These are phyloP conservation scores for Megalops atlanticus DNA, from an alignment of 2,113 vertebrate genomes.

Conservation along the genomic window DNA sequence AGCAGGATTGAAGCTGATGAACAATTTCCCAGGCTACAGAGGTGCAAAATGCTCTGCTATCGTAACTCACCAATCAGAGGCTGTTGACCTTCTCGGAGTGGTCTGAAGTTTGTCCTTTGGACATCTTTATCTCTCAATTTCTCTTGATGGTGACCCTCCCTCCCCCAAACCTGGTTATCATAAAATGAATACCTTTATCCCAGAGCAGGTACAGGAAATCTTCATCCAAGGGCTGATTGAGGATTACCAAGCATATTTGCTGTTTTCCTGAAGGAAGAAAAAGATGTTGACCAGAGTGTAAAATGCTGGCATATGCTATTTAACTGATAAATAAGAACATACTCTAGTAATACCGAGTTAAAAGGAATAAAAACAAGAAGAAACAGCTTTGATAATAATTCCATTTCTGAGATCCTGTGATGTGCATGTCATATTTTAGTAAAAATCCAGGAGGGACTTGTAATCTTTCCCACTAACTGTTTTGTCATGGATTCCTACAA, in stretches of 20 bases:
- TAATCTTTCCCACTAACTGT: too few relatives aligned
- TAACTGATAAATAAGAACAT: too few relatives aligned
- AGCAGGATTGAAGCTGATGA: background rate
- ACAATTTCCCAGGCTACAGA: background rate
- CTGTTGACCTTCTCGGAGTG: background rate
- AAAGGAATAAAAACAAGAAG: too few relatives aligned
- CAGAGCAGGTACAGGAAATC: constrained; percentile 61
- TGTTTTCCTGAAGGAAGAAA: constrained; percentile 61
- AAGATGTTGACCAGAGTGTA: background rate
- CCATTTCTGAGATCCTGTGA: background rate
- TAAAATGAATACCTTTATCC: constrained; percentile 70
- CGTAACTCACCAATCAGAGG: background rate
- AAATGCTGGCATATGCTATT: too few relatives aligned
- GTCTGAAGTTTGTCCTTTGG: background rate
- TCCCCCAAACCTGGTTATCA: constrained; percentile 12
- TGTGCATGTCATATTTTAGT: background rate
- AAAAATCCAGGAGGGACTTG: too few relatives aligned
- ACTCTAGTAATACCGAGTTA: too few relatives aligned
- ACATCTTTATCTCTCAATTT: too few relatives aligned
- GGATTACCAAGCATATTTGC: constrained; percentile 69
- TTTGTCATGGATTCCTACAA: too few relatives aligned
- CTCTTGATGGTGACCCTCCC: background rate
- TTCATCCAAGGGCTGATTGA: constrained; percentile 72
- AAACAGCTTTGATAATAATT: too few relatives aligned
- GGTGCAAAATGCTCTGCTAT: background rate